Evolutionary conservation across 2,888 invertebrate species (phyloP).

Genomic region (Hybos culiciformis): DNA sequence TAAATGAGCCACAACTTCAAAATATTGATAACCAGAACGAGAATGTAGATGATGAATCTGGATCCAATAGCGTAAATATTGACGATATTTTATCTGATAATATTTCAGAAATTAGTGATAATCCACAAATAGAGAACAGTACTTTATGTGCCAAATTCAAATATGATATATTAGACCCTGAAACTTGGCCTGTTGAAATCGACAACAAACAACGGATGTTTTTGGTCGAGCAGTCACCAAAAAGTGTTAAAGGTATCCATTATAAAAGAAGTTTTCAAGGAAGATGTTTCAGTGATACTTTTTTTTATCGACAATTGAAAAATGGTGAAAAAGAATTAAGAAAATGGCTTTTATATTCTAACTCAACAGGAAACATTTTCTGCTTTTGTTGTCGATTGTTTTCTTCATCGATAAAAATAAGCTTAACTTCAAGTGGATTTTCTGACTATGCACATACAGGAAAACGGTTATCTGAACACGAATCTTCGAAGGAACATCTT

Average conservation of each 20-base stretch:
- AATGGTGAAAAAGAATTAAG: slow-evolving; percentile 2
- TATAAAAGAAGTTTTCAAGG: background rate
- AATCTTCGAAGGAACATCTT: background rate
- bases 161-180: slow-evolving; percentile 1
- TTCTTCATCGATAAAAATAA: background rate
- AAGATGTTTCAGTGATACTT: slow-evolving; percentile 4
- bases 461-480: slow-evolving; percentile 1
- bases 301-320: slow-evolving; percentile 5
- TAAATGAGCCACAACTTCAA: slow-evolving; percentile 1
- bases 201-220: slow-evolving; percentile 4
- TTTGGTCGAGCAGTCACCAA: slow-evolving; percentile 3
- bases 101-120: slow-evolving; percentile 4
- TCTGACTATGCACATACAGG: background rate
- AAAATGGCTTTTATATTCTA: slow-evolving; percentile 4
- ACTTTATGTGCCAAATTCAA: slow-evolving; percentile 2
- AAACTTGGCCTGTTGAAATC: slow-evolving; percentile 3
- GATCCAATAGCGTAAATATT: slow-evolving; percentile 2
- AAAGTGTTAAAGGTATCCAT: background rate
- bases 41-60: slow-evolving; percentile 1
- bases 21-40: background rate
- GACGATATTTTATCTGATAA: slow-evolving; percentile 4
- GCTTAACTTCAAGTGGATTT: background rate
- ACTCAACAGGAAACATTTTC: slow-evolving; percentile 2
- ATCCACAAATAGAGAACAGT: slow-evolving; percentile 4
- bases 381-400: slow-evolving; percentile 2